Conservation (phyloP, 1,140 invertebrate genomes). For the Melitaea cinxia region DNA sequence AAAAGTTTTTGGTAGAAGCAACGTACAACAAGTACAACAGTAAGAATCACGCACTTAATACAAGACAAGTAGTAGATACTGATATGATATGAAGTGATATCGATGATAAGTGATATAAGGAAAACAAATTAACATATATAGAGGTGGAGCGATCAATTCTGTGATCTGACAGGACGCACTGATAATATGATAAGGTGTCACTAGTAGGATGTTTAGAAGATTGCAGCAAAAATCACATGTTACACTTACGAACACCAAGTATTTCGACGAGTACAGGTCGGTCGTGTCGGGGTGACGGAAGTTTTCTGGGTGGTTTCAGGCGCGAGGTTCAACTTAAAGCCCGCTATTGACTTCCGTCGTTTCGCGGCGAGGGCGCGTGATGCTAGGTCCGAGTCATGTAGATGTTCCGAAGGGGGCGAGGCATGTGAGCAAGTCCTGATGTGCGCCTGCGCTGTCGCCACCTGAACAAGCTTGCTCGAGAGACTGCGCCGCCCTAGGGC, state of each 20-base stretch:
- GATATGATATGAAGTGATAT: slow-evolving; percentile 51
- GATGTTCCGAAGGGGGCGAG: slow-evolving; percentile 50
- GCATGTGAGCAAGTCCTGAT: slow-evolving; percentile 67
- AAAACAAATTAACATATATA: slow-evolving; percentile 21
- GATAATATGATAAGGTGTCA: slow-evolving; percentile 25
- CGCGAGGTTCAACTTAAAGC: slow-evolving; percentile 65
- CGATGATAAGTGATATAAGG: slow-evolving; percentile 40
- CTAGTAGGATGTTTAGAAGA: slow-evolving; percentile 3
- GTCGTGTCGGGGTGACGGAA: slow-evolving; percentile 46
- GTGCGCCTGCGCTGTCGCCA: slow-evolving; percentile 77
- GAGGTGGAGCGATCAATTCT: slow-evolving; percentile 18
- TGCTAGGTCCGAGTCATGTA: slow-evolving; percentile 63
- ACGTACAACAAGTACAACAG: slow-evolving; percentile 37
- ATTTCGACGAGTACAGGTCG: slow-evolving; percentile 69
- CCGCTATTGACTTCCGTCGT: slow-evolving; percentile 72
- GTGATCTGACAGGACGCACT: slow-evolving; percentile 15
- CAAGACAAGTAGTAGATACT: slow-evolving; percentile 41
- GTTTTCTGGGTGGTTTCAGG: slow-evolving; percentile 56
- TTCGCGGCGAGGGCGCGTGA: slow-evolving; percentile 73
- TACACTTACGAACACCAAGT: slow-evolving; percentile 81
- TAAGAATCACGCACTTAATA: slow-evolving; percentile 46
- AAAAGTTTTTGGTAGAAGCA: too few relatives aligned
- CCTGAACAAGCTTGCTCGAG: slow-evolving; percentile 72
- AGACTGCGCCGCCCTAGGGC: slow-evolving; percentile 71
- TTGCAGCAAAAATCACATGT: slow-evolving; percentile 7